phyloP scores from a whole-genome alignment of 2,888 invertebrate species.

The Harpalus rubripes region DNA sequence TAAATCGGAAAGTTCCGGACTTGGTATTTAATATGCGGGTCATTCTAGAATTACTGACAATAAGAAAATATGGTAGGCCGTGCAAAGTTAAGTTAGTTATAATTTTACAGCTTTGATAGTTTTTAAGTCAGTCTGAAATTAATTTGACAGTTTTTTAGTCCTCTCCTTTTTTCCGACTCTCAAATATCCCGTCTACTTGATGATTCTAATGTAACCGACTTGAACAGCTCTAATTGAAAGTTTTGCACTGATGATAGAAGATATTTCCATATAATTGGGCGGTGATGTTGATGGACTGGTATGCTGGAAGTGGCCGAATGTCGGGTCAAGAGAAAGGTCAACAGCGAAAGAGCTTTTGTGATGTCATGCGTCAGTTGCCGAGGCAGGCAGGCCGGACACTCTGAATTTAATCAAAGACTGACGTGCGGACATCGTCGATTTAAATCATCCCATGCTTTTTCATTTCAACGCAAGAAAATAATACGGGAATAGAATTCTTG shows the following conservation, averaged over 20 bases:
- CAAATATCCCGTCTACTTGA: not conserved
- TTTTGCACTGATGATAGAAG: not conserved
- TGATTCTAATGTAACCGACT: no score
- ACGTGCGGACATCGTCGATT: slow-evolving; percentile 20
- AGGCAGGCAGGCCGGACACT: slow-evolving; percentile 3
- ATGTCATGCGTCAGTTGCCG: slow-evolving; percentile 22
- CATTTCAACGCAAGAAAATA: not conserved
- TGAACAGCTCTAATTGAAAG: not conserved
- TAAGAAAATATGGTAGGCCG: no score
- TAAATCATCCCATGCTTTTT: slow-evolving; percentile 13
- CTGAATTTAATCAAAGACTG: slow-evolving; percentile 44
- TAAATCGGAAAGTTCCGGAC: no score
- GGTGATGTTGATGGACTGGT: slow-evolving; percentile 16
- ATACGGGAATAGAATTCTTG: no score
- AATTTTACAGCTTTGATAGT: no score
- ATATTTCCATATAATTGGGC: slow-evolving; percentile 38
- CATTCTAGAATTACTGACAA: no score
- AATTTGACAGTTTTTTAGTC: no score
- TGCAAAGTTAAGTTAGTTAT: no score
- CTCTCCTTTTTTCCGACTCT: not conserved
- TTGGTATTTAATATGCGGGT: no score
- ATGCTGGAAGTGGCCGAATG: slow-evolving; percentile 34
- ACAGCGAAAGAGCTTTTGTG: slow-evolving; percentile 50
- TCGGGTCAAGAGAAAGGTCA: slow-evolving; percentile 50
- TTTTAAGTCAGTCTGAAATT: no score